Evolutionary conservation across 2,113 vertebrate genomes (phyloP), one percentile per base, ranked within the genome.

Genomic region (Python bivittatus): DNA sequence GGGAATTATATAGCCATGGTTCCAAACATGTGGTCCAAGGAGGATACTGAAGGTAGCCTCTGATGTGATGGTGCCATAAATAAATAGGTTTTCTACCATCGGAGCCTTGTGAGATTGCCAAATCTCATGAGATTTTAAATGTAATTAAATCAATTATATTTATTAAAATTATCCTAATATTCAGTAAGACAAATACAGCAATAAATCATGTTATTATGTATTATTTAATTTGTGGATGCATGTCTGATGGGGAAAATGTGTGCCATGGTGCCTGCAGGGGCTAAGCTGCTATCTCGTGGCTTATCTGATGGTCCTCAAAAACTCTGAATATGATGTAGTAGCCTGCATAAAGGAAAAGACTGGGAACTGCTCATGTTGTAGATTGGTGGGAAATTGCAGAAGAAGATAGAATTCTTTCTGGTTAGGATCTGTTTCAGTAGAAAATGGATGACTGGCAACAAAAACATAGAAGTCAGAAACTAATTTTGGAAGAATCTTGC

Each of bases 401-500:
- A 53, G 29, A 52, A 6, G 5, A 10, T n/a, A 48, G 25, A 33
- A 33, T 89, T 29, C 23, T 72, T 54, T 68, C n/a, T 86, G 53
- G n/a, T 0, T 60, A 2, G 25, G 52, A 92, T 90, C 1, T 1
- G 53, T 29, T 85, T 88, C 54, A 44, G 87, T 94, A 87, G 90
- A 85, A 88, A 89, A 0, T 7, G 0, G 0, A 0, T 79, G 1
- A 33, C 91, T 92, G 84, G 8, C 33, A 92, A 84, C 64, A 91
- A 25, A 9, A 0, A 3, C 85, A 91, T 61, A 1, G 1, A 13
- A 79, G 64, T 91, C 53, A 8, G 0, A 84, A 56, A 90, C 53
- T 52, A 85, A 48, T 94, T 93, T 38, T 5, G 92, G 84, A 52
- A 79, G 58, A 64, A 52, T 15, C 92, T 38, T 23, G 44, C 56